phyloP scores from a whole-genome alignment of 2,888 invertebrate genomes.

The Odontocolon sp. region DNA sequence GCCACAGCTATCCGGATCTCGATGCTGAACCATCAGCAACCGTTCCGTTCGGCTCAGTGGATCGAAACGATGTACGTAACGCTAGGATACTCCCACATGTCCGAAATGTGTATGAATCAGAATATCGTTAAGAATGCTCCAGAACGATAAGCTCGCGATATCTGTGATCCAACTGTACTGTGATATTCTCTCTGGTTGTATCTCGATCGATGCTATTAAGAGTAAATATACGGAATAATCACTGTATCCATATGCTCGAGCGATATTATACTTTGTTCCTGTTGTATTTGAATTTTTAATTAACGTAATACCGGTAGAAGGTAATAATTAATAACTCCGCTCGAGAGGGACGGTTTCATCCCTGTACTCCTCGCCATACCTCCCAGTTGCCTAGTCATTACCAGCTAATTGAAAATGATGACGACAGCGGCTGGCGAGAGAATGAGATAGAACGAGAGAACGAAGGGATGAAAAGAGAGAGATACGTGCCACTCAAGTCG shows the following conservation, averaged over 20 bases:
- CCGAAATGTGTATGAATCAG: too few species aligned
- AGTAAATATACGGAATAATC: neutral
- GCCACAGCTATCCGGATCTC: slow-evolving; percentile 3
- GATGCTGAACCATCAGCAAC: slow-evolving; percentile 14
- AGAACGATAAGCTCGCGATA: neutral
- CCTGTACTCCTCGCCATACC: slow-evolving; percentile 33
- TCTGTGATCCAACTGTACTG: neutral
- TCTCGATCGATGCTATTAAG: neutral
- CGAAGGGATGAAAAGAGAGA: neutral
- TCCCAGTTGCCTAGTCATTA: slow-evolving; percentile 72
- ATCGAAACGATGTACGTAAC: neutral
- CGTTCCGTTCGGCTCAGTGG: slow-evolving; percentile 23
- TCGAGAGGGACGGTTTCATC: slow-evolving; percentile 54
- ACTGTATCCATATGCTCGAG: neutral
- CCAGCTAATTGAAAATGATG: slow-evolving; percentile 78
- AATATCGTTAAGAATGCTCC: neutral
- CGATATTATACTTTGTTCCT: slow-evolving; percentile 60
- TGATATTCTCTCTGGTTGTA: neutral
- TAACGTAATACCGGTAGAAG: slow-evolving; percentile 72
- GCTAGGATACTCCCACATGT: too few species aligned
- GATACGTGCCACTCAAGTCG: slow-evolving; percentile 70
- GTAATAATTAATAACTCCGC: slow-evolving; percentile 76
- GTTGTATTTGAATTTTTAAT: slow-evolving; percentile 73
- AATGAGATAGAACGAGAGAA: slow-evolving; percentile 5
- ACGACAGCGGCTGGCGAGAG: slow-evolving; percentile 65